A percentile compares a stretch with the other conserved stretches of the same genome.
Conservation (phyloP, 2,888 invertebrate species). For the Ochropleura leucogaster region DNA sequence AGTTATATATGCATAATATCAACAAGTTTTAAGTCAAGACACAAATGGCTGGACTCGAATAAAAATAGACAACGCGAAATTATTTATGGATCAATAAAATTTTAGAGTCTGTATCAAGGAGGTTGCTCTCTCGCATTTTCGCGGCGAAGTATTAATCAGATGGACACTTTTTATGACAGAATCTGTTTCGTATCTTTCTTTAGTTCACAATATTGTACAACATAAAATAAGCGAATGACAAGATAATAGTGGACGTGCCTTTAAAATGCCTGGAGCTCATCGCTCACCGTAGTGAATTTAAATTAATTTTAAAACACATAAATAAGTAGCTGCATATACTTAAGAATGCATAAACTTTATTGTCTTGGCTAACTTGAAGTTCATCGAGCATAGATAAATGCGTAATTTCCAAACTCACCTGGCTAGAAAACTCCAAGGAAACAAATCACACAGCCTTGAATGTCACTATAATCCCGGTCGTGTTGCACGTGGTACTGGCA, state of each 20-base stretch:
- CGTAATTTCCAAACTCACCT: constrained; percentile 76
- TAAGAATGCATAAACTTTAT: constrained; percentile 42
- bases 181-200: constrained; percentile 24
- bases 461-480: constrained; percentile 74
- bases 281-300: constrained; percentile 64
- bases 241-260: constrained; percentile 61
- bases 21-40: constrained; percentile 32
- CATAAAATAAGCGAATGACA: constrained; percentile 59
- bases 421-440: constrained; percentile 68
- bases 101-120: constrained; percentile 35
- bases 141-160: constrained; percentile 27
- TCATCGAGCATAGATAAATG: constrained; percentile 24
- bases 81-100: constrained; percentile 56
- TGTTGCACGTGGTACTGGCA: constrained; percentile 77
- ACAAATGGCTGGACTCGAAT: constrained; percentile 8
- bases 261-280: constrained; percentile 61
- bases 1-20: constrained; percentile 48
- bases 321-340: constrained; percentile 49
- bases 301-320: constrained; percentile 64
- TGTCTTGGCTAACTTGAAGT: constrained; percentile 47
- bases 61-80: constrained; percentile 46
- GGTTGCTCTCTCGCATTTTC: constrained; percentile 11
- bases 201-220: constrained; percentile 34
- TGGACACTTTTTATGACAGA: constrained; percentile 11
- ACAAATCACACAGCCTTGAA: constrained; percentile 66